A percentile compares a stretch with the other conserved stretches of the same genome.
phyloP scores from a whole-genome alignment of 1,140 invertebrate genomes.

The Pachypeltis micranthus region DNA sequence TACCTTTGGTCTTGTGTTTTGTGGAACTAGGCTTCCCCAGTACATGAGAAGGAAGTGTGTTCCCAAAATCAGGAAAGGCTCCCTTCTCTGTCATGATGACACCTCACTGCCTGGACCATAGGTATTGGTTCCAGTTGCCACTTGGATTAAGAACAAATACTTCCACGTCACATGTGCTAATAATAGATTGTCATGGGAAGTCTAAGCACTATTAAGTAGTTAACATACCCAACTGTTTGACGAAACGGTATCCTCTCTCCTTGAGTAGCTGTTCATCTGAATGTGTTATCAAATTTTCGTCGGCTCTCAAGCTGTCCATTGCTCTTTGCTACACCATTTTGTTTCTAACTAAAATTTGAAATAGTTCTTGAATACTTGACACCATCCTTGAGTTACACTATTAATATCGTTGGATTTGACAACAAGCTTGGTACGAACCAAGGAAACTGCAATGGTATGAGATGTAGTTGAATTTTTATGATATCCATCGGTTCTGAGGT shows the following conservation, averaged over 20 bases:
- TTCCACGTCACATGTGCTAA: neutral
- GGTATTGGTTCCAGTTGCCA: neutral
- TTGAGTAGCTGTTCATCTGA: slow-evolving; percentile 5
- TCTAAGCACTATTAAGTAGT: neutral
- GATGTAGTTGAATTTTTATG: no score
- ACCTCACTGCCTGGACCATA: neutral
- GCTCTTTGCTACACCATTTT: no score
- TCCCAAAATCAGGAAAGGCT: neutral
- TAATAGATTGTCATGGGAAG: neutral
- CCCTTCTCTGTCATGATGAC: no score
- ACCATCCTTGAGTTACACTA: no score
- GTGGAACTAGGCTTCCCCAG: no score
- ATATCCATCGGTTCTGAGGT: no score
- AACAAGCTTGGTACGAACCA: no score
- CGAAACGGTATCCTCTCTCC: slow-evolving; percentile 6
- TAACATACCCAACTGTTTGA: slow-evolving; percentile 3
- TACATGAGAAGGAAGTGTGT: neutral
- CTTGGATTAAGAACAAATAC: neutral
- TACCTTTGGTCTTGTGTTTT: no score
- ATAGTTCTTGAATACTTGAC: no score
- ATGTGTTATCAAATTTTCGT: neutral
- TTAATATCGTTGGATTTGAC: no score
- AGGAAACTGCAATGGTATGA: no score
- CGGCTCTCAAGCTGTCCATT: neutral
- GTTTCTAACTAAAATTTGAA: no score